Evolutionary conservation across 2,113 vertebrate species (phyloP).

Genomic region (Calonectris borealis): DNA sequence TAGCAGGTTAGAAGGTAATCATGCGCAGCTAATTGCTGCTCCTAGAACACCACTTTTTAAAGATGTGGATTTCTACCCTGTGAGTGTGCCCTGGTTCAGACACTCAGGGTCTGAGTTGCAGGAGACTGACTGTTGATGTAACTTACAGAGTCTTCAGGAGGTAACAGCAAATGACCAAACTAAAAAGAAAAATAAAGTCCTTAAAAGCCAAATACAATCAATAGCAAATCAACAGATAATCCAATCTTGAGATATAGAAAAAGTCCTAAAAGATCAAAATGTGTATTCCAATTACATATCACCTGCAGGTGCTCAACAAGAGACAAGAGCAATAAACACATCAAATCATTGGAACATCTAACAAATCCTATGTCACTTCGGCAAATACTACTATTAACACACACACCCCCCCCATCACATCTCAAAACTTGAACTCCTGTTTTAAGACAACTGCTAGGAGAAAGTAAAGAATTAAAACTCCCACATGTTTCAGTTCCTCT

Average conservation of each 20-base stretch:
- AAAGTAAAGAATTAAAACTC: neutral
- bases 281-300: neutral
- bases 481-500: neutral
- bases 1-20: conserved; percentile 49
- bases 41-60: neutral
- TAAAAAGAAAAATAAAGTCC: neutral
- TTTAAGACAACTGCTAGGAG: neutral
- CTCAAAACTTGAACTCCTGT: neutral
- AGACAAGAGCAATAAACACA: neutral
- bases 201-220: neutral
- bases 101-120: neutral
- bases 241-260: neutral
- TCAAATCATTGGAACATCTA: neutral
- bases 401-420: neutral
- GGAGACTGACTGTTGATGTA: neutral
- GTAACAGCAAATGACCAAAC: neutral
- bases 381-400: neutral
- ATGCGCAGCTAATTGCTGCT: conserved; percentile 51
- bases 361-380: neutral
- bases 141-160: neutral
- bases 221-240: neutral
- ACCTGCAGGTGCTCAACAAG: neutral
- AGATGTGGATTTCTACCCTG: neutral
- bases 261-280: neutral
- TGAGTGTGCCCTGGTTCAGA: neutral